Evolutionary conservation across 2,113 vertebrate species (phyloP), one percentile per base, ranked within the genome.

Genomic region (Elephantulus edwardii): DNA sequence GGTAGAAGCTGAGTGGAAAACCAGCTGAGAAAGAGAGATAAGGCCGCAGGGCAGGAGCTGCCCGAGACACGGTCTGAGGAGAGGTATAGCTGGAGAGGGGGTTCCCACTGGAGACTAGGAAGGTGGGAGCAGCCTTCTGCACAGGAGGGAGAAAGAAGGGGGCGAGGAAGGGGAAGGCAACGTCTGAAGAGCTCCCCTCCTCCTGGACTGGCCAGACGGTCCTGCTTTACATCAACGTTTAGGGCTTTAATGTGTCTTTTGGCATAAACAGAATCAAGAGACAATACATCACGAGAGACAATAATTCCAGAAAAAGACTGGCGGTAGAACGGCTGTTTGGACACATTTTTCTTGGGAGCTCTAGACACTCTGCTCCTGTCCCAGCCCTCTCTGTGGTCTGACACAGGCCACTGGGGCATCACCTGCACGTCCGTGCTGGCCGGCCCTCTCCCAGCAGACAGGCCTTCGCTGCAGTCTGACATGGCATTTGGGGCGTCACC

Each of bases 101-200:
- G 58, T 62, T 33, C 58, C 6, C 30, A 11, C 58, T 62, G 0
- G 42, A 38, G 1, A 2, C 22, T 22, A 14, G 0, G 4, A 38
- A 33, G 24, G 10, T 0, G 10, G 1, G 19, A 0, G 5, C n/a
- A 17, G 20, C 40, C 68, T 4, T 1, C 60, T 0, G 19, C 40
- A 13, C 0, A 1, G 40, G 66, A 42, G 13, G 60, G 46, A 42
- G 56, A 19, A 16, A n/a, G 52, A 4, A 3, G 28, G 6, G 44
- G 16, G 8, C 26, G 17, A 12, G 0, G 0, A 11, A 13, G 9
- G 83, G 42, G 35, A 33, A 9, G 6, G 72, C 28, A 3, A 30
- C 28, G 26, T 42, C 28, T 2, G 35, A 2, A 11, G 70, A 28
- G 0, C 17, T 8, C 19, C 2, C 38, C 64, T 22, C 22, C 13